Evolutionary conservation across 92 coral and sea anemone species (phyloP).

Genomic region (Heteractis magnifica): DNA sequence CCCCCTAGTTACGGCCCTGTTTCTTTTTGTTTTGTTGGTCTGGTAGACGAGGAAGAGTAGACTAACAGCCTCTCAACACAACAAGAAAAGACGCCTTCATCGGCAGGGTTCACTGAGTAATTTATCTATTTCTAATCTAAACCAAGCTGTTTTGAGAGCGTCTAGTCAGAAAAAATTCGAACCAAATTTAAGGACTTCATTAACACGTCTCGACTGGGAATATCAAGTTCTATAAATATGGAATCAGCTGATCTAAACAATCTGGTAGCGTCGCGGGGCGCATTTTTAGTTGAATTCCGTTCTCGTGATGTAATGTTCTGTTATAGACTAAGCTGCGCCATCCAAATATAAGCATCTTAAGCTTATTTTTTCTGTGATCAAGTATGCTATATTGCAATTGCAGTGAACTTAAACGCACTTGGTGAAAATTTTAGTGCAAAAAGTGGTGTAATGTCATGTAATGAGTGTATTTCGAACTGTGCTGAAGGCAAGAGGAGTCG

Average conservation of each 20-base stretch:
- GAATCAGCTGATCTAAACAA: not conserved
- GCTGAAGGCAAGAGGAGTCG: no score
- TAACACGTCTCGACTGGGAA: not conserved
- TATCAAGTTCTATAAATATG: not conserved
- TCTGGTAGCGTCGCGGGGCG: not conserved
- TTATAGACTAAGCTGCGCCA: not conserved
- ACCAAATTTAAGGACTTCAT: not conserved
- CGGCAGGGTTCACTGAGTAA: not conserved
- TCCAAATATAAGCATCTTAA: not conserved
- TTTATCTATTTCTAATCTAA: not conserved
- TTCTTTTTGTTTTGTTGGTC: not conserved
- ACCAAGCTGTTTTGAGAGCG: not conserved
- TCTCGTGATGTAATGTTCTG: conserved; percentile 5
- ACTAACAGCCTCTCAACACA: not conserved
- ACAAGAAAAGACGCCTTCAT: not conserved
- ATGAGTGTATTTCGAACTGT: no score
- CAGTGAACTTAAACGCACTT: not conserved
- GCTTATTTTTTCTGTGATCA: not conserved
- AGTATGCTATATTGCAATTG: not conserved
- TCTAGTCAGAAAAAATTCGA: not conserved
- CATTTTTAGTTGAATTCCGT: not conserved
- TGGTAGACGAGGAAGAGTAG: not conserved
- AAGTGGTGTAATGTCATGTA: no score
- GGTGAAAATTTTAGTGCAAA: no score
- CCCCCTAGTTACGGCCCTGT: no score